Evolutionary conservation across 2,888 invertebrate genomes (phyloP), one percentile per base, ranked within the genome.

Genomic region (Unio delphinus): DNA sequence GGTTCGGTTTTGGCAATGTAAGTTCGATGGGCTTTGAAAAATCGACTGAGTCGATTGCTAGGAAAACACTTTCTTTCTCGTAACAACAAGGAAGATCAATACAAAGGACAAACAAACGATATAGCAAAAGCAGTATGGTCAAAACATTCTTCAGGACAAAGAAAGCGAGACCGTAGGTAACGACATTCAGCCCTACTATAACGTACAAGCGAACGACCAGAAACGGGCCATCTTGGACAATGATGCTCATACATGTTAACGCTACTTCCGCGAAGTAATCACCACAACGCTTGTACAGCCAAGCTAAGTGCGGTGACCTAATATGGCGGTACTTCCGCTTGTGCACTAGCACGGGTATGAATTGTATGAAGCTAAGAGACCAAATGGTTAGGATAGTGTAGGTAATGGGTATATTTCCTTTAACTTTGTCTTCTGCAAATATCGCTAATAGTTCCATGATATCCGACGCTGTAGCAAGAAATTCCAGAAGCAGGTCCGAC

Each of bases 141-240:
- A 84, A 73, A 26, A 79, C 68, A 70, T 85, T 86, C 71, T 85
- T 86, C 34, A 77, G 65, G 2, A 81, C 83, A 75, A 89, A 89
- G 73, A 88, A 88, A 34, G 86, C 74, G 65, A 86, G 76, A 67
- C 85, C 81, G 78, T 88, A 85, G 34, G 81, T 86, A 17, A 85
- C 58, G 5, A 86, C 72, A 55, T 94, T 93, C 89, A 95, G 95
- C 84, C 95, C 94, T 4, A 94, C 92, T 71, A 97, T 96, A 62
- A 96, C 94, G 55, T 96, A 92, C 3, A 96, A 92, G 0, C 90
- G 83, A 30, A 84, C 69, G 26, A 64, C 72, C 28, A 84, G 71
- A 70, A 84, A 84, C 11, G 83, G 81, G 3, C 79, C 80, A 62
- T 84, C 83, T 69, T 83, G 83, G 11, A 83, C 65, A 20, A 78